Conservation (phyloP, 2,113 vertebrate species). For the Phocoena sinus region DNA sequence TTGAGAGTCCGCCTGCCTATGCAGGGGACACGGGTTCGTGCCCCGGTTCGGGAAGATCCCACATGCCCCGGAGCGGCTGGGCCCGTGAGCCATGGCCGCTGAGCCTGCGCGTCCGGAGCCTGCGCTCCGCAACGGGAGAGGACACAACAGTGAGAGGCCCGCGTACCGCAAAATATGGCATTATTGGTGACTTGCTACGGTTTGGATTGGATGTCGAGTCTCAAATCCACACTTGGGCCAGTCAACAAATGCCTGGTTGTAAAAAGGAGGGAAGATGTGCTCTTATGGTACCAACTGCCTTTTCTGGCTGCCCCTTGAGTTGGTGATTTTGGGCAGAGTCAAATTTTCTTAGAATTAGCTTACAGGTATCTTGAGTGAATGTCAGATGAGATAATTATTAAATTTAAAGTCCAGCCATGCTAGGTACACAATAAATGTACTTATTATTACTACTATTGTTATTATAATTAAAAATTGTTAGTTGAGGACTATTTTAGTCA, state of each 20-base stretch:
- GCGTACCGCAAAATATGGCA: too few relatives aligned
- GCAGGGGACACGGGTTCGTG: too few relatives aligned
- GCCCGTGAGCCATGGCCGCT: too few relatives aligned
- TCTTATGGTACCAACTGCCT: too few relatives aligned
- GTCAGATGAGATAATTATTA: background rate
- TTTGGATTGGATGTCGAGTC: background rate
- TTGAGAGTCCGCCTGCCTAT: too few relatives aligned
- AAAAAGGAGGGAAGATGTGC: background rate
- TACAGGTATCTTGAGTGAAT: background rate
- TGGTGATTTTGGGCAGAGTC: background rate
- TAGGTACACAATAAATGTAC: background rate
- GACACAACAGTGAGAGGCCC: too few relatives aligned
- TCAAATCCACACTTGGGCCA: background rate
- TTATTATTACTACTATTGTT: too few relatives aligned
- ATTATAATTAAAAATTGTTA: background rate
- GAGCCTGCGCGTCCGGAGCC: too few relatives aligned
- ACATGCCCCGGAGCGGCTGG: too few relatives aligned
- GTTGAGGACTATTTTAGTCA: background rate
- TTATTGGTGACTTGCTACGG: background rate
- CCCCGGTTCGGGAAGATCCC: too few relatives aligned
- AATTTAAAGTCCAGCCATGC: background rate
- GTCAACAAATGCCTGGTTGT: background rate
- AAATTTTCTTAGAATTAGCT: background rate
- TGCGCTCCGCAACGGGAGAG: too few relatives aligned
- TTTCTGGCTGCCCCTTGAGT: background rate